Percentiles rank a stretch among this genome's conserved stretches.
phyloP scores from a whole-genome alignment of 2,113 vertebrate species.

The Oncorhynchus masou region DNA sequence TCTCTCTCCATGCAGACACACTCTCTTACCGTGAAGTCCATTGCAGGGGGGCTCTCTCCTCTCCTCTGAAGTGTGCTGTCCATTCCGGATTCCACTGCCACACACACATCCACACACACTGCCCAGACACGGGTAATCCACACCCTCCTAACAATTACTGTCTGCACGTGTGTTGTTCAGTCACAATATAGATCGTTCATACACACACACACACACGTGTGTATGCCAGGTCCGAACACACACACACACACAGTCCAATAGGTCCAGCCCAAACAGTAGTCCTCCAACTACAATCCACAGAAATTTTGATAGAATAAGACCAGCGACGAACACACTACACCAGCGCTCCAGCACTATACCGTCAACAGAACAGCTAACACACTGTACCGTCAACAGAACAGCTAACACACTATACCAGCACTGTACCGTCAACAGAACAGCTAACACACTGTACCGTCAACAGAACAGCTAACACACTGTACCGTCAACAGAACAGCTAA shows the following conservation, averaged over 20 bases:
- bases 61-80: not conserved
- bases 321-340: no score
- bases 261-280: not conserved
- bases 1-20: conserved; percentile 9
- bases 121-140: not conserved
- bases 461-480: no score
- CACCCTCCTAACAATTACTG: no score
- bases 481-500: no score
- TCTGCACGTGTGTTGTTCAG: no score
- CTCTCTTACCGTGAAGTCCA: not conserved
- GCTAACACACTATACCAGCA: no score
- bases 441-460: no score
- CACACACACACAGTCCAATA: not conserved
- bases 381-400: no score
- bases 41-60: not conserved
- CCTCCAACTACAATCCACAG: conserved; percentile 6
- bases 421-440: no score
- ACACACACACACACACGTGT: not conserved
- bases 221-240: not conserved
- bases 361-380: not conserved
- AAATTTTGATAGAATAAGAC: not conserved
- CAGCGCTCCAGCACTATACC: not conserved
- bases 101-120: not conserved
- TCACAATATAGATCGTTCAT: not conserved
- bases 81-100: not conserved